Evolutionary conservation across 2,888 invertebrate genomes (phyloP).

Genomic region (Mesorhabditis spiculigera): DNA sequence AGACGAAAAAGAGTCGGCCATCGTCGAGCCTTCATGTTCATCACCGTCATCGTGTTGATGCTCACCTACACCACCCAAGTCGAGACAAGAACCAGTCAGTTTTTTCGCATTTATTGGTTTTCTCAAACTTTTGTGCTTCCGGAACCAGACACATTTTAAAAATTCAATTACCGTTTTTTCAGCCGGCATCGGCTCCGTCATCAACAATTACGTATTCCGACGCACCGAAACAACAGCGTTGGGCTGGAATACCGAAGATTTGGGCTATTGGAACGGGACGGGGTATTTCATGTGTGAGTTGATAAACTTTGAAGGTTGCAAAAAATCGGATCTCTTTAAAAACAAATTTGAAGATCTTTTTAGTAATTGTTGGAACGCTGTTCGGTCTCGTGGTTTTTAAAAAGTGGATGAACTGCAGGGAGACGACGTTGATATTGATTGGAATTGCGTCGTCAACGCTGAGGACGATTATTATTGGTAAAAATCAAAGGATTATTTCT

Average conservation of each 20-base stretch:
- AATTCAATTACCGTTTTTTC: neutral
- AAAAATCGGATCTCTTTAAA: too few relatives aligned
- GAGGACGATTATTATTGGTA: slow-evolving; percentile 24
- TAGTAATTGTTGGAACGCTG: slow-evolving; percentile 38
- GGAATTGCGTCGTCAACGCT: slow-evolving; percentile 28
- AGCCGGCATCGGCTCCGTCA: slow-evolving; percentile 15
- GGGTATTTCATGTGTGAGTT: slow-evolving; percentile 33
- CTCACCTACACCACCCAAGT: slow-evolving; percentile 35
- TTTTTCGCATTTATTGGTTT: neutral
- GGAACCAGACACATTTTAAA: too few relatives aligned
- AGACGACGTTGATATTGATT: slow-evolving; percentile 41
- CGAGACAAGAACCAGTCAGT: slow-evolving; percentile 35
- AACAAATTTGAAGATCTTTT: slow-evolving; percentile 3
- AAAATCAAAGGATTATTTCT: neutral
- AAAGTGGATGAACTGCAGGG: slow-evolving; percentile 28
- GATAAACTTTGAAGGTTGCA: neutral
- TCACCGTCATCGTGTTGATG: slow-evolving; percentile 28
- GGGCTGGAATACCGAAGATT: slow-evolving; percentile 31
- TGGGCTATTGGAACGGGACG: slow-evolving; percentile 41
- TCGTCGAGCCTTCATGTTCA: slow-evolving; percentile 37
- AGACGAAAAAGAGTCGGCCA: slow-evolving; percentile 24
- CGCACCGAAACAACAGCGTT: slow-evolving; percentile 21
- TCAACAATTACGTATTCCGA: slow-evolving; percentile 39
- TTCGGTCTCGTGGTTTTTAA: slow-evolving; percentile 32
- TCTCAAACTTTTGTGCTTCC: neutral